These are phyloP conservation scores for Polylopha cassiicola DNA, from an alignment of 2,888 invertebrate genomes.

Conservation along the genomic window DNA sequence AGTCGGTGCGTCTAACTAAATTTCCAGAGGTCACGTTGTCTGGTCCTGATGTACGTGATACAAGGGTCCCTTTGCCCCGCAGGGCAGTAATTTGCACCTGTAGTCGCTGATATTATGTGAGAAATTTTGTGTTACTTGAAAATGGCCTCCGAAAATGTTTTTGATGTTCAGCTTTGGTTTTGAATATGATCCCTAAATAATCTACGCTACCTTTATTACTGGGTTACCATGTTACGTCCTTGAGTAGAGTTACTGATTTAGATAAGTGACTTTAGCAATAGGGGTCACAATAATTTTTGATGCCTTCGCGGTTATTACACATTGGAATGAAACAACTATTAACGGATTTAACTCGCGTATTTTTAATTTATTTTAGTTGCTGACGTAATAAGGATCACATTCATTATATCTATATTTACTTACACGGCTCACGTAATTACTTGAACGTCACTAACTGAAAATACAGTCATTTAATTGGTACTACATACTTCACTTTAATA, in stretches of 20 bases:
- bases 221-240: conserved; percentile 8
- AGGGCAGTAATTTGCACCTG: conserved; percentile 70
- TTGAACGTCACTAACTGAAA: too few species aligned
- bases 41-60: conserved; percentile 52
- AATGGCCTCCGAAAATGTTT: conserved; percentile 33
- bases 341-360: too few species aligned
- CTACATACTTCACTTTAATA: too few species aligned
- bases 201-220: conserved; percentile 15
- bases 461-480: too few species aligned
- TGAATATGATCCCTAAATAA: conserved; percentile 23
- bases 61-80: conserved; percentile 54
- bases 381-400: too few species aligned
- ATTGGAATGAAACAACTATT: too few species aligned
- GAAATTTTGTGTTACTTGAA: conserved; percentile 59
- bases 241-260: background rate
- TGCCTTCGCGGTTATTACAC: too few species aligned
- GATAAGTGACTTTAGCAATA: too few species aligned
- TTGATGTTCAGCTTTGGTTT: conserved; percentile 32
- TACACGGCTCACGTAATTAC: too few species aligned
- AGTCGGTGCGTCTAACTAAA: conserved; percentile 27
- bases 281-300: too few species aligned
- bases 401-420: too few species aligned
- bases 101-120: conserved; percentile 65
- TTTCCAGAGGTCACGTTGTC: conserved; percentile 41
- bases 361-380: too few species aligned